Evolutionary conservation across 2,797 vertebrate species (phyloP).

Genomic region (Helarctos malayanus): DNA sequence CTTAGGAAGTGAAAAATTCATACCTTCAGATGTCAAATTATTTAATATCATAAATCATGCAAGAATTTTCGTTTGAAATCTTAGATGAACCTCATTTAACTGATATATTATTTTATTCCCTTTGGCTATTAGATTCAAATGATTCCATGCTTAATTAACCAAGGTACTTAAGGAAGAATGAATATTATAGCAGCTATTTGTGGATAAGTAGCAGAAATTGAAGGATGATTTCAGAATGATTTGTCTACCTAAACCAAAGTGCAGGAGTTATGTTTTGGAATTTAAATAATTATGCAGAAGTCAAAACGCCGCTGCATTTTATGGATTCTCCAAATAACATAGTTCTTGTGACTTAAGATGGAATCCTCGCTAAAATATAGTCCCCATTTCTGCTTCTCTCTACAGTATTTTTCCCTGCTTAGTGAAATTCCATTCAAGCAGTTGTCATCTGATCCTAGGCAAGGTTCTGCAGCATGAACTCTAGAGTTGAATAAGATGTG

Average conservation of each 20-base stretch:
- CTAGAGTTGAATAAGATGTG: background rate
- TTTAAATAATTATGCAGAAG: constrained; percentile 67
- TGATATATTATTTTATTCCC: constrained; percentile 78
- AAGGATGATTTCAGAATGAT: constrained; percentile 70
- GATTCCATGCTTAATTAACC: constrained; percentile 82
- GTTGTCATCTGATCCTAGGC: background rate
- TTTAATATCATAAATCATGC: constrained; percentile 71
- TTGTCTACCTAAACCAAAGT: constrained; percentile 68
- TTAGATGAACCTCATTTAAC: constrained; percentile 81
- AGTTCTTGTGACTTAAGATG: constrained; percentile 19
- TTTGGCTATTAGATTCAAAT: constrained; percentile 81
- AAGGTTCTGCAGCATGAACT: background rate
- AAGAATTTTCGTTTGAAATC: constrained; percentile 71
- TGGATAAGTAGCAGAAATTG: constrained; percentile 73
- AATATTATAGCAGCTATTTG: constrained; percentile 70
- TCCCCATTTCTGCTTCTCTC: constrained; percentile 10
- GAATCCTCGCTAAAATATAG: background rate
- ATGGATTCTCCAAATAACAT: constrained; percentile 7
- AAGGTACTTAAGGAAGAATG: constrained; percentile 76
- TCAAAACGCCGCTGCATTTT: background rate
- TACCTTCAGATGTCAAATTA: constrained; percentile 63
- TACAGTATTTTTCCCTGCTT: constrained; percentile 19
- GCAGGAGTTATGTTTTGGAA: constrained; percentile 44
- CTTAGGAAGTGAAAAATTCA: constrained; percentile 35
- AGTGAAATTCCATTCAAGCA: background rate